These are phyloP conservation scores for Ophraella communa DNA, from an alignment of 2,888 invertebrate species.

Conservation along the genomic window DNA sequence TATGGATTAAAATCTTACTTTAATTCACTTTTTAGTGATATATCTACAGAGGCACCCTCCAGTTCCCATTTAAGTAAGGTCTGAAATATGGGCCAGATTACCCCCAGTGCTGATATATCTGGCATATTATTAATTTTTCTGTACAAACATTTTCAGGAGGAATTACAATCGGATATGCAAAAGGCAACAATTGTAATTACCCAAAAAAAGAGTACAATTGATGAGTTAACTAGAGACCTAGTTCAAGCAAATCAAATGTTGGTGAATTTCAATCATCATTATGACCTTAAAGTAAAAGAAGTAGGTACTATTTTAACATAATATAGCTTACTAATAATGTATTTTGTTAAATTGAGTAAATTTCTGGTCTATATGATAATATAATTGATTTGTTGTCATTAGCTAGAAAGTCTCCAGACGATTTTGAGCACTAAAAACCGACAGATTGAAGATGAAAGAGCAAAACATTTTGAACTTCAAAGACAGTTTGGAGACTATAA, in stretches of 20 bases:
- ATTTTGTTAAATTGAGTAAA: not conserved
- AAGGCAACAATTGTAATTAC: constrained; percentile 54
- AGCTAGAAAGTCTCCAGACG: constrained; percentile 38
- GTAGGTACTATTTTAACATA: constrained; percentile 33
- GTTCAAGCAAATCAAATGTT: constrained; percentile 57
- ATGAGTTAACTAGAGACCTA: constrained; percentile 56
- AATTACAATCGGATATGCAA: constrained; percentile 53
- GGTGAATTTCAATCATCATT: constrained; percentile 56
- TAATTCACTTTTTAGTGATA: too few relatives aligned
- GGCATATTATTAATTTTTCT: not conserved
- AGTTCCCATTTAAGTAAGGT: too few relatives aligned
- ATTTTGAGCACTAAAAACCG: constrained; percentile 43
- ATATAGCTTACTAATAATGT: too few relatives aligned
- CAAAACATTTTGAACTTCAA: constrained; percentile 43
- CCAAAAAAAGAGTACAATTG: constrained; percentile 54
- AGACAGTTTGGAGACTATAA: constrained; percentile 52
- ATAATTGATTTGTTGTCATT: constrained; percentile 14
- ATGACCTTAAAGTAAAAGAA: constrained; percentile 52
- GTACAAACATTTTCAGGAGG: constrained; percentile 50
- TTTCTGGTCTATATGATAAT: too few relatives aligned
- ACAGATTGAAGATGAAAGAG: constrained; percentile 45
- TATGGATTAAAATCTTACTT: too few relatives aligned
- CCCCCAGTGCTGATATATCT: not conserved
- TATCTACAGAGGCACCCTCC: too few relatives aligned
- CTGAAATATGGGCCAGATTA: not conserved